Evolutionary conservation across 2,797 vertebrate genomes (phyloP).

Genomic region (Graptemys geographica): DNA sequence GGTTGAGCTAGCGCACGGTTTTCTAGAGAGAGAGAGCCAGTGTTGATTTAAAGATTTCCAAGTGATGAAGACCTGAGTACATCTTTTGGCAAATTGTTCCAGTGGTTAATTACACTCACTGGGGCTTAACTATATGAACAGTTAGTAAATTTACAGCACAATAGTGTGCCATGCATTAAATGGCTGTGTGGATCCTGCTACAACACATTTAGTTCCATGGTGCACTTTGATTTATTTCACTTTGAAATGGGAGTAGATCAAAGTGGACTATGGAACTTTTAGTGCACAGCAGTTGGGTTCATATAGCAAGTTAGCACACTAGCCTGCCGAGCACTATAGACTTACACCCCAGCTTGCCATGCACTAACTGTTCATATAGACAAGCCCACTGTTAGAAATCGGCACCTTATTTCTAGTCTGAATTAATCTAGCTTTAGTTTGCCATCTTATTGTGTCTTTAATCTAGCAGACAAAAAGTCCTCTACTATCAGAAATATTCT

Average conservation of each 20-base stretch:
- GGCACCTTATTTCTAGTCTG: neutral
- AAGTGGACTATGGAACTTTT: neutral
- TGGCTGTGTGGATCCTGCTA: neutral
- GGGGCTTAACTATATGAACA: neutral
- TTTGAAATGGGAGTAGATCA: no score
- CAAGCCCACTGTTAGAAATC: neutral
- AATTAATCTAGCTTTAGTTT: neutral
- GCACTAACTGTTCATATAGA: neutral
- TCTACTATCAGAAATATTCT: neutral
- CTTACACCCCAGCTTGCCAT: neutral
- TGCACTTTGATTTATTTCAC: neutral
- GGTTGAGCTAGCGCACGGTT: neutral
- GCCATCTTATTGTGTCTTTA: neutral
- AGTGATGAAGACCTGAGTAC: neutral
- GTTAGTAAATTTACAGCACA: neutral
- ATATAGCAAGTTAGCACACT: neutral
- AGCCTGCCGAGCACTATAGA: neutral
- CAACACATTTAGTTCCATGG: neutral
- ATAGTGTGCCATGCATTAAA: neutral
- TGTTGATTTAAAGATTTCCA: neutral
- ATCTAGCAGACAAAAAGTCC: neutral
- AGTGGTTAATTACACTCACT: neutral
- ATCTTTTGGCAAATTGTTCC: neutral
- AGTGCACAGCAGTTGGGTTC: neutral
- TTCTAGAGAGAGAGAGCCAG: neutral